Conservation (phyloP, 2,797 vertebrate genomes). For the Falco novaeseelandiae region DNA sequence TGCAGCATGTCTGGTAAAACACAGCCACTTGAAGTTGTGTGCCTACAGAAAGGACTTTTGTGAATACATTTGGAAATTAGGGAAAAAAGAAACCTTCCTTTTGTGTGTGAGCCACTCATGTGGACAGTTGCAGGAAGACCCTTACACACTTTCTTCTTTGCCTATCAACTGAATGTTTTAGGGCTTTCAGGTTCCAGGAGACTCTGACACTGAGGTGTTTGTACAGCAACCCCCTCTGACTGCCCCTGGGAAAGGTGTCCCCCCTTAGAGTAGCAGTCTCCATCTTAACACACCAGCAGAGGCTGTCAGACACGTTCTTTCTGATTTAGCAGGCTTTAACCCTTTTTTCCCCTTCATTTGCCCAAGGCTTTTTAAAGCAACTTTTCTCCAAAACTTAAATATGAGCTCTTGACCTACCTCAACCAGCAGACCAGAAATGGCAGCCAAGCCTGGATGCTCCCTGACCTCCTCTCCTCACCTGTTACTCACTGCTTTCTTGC, state of each 20-base stretch:
- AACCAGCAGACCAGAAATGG: background rate
- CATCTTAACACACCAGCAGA: background rate
- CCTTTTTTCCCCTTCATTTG: background rate
- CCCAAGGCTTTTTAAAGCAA: background rate
- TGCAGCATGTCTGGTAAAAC: background rate
- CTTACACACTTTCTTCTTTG: background rate
- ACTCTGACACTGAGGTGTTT: background rate
- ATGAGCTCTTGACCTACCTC: background rate
- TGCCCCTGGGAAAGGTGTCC: background rate
- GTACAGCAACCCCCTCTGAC: background rate
- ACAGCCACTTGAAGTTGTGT: background rate
- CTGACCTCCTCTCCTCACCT: background rate
- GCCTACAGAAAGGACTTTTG: background rate
- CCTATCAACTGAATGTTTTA: background rate
- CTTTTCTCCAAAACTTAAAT: background rate
- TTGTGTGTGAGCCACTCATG: background rate
- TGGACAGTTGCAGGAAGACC: background rate
- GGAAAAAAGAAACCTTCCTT: background rate
- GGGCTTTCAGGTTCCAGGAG: background rate
- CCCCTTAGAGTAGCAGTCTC: background rate
- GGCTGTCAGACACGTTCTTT: background rate
- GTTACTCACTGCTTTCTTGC: background rate
- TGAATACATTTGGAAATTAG: background rate
- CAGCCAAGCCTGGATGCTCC: background rate
- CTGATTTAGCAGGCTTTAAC: background rate